Evolutionary conservation across 2,888 invertebrate genomes (phyloP).

Genomic region (Drosophila suboccidentalis): DNA sequence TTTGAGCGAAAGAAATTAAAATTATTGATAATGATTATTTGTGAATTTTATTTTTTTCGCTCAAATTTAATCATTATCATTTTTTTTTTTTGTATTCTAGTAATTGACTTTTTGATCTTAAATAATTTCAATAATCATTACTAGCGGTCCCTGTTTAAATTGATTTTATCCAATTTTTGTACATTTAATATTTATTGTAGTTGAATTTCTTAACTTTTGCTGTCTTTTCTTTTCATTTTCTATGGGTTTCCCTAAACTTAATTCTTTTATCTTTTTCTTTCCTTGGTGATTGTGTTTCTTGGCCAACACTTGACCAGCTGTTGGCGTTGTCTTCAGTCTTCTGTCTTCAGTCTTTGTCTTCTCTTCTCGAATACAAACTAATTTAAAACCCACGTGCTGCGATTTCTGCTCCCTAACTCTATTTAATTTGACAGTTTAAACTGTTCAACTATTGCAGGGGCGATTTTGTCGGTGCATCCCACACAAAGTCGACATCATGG

Average conservation of each 20-base stretch:
- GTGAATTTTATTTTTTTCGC: too few relatives aligned
- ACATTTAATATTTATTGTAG: too few relatives aligned
- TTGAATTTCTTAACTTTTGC: too few relatives aligned
- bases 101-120: too few relatives aligned
- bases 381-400: constrained; percentile 42
- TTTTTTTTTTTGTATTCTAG: too few relatives aligned
- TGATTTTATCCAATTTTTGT: too few relatives aligned
- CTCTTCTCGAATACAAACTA: constrained; percentile 18
- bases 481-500: constrained; percentile 17
- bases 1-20: too few relatives aligned
- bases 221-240: too few relatives aligned
- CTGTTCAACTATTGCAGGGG: constrained; percentile 35
- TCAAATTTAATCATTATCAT: too few relatives aligned
- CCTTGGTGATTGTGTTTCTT: neutral
- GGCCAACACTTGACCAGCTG: constrained; percentile 56
- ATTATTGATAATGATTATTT: too few relatives aligned
- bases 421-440: constrained; percentile 72
- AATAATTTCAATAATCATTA: too few relatives aligned
- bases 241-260: neutral
- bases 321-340: constrained; percentile 7
- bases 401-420: constrained; percentile 18
- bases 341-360: neutral
- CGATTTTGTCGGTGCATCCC: constrained; percentile 36
- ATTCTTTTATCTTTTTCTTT: neutral
- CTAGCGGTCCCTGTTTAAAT: too few relatives aligned